Base-by-base conservation (phyloP, 2,113 vertebrate genomes). In the Vimba vimba region DNA sequence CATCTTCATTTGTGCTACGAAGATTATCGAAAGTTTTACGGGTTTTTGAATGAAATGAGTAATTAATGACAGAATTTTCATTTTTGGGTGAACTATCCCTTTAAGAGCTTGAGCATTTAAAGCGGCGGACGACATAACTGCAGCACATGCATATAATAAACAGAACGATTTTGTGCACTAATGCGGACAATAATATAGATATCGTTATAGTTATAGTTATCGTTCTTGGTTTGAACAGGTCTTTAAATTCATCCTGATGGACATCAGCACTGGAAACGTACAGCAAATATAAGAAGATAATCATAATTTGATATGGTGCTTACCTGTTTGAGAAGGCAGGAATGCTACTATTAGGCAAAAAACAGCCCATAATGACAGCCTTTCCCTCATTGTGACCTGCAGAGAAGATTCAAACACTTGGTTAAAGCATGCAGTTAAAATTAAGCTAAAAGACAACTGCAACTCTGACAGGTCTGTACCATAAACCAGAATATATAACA, bases 251-350 rank as follows among this genome's bases (percentile, higher is more conserved):
- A 43, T 71, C 68, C 68, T 23, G 33, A 43, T 11, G 4, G 4
- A 71, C 36, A 71, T 12, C 36, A 39, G 9, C 33, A n/a, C 21
- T 23, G 21, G 19, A 71, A 69, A 69, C 66, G 2, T 23, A 69
- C 30, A 39, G 10, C 4, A 62, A 43, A 71, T 21, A 39, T 23
- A 39, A 39, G 21, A 23, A 4, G 2, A 43, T 9, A 21, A 10
- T 39, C 8, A 74, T 50, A 15, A 47, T 27, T 75, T 1, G 12
- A 77, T 45, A 33, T 33, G 6, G n/a, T 36, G 4, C 39, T 79
- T 92, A 97, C 96, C 95, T 85, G 92, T 89, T 25, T 84, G 83
- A 82, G 92, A 93, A 83, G 93, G 93, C 77, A 94, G 59, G 82
- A 90, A 85, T 3, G 86, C 87, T 69, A 95, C 52, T 1, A 94